These are phyloP conservation scores for Sorex maritimensis DNA, from an alignment of 2,797 vertebrate species.

Conservation along the genomic window DNA sequence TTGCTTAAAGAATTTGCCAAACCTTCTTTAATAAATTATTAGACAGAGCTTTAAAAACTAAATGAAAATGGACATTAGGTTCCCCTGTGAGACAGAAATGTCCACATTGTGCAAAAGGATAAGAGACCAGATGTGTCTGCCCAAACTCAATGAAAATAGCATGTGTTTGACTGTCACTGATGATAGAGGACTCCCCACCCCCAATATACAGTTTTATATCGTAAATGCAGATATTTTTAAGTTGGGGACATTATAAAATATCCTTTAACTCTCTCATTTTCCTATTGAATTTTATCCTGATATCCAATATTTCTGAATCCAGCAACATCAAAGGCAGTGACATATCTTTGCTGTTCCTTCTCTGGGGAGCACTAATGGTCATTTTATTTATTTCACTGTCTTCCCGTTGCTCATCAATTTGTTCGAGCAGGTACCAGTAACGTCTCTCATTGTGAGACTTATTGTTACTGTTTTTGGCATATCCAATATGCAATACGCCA, in stretches of 20 bases:
- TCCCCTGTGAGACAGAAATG: background rate
- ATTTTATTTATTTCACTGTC: background rate
- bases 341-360: background rate
- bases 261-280: background rate
- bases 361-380: background rate
- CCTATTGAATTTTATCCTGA: background rate
- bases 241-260: background rate
- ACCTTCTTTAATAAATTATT: background rate
- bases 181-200: background rate
- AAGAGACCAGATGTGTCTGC: background rate
- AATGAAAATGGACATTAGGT: constrained; percentile 23
- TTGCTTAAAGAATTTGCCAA: constrained; percentile 48
- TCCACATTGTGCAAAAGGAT: background rate
- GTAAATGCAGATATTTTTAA: background rate
- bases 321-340: background rate
- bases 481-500: too few species aligned
- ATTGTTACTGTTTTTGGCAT: too few species aligned
- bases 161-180: background rate
- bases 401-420: too few species aligned
- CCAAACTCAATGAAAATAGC: background rate
- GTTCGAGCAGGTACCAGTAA: too few species aligned
- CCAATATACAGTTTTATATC: background rate
- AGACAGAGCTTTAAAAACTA: constrained; percentile 45
- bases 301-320: background rate
- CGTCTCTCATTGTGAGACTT: too few species aligned